These are phyloP conservation scores for Eriocheir sinensis DNA, from an alignment of 1,140 invertebrate genomes.

Conservation along the genomic window DNA sequence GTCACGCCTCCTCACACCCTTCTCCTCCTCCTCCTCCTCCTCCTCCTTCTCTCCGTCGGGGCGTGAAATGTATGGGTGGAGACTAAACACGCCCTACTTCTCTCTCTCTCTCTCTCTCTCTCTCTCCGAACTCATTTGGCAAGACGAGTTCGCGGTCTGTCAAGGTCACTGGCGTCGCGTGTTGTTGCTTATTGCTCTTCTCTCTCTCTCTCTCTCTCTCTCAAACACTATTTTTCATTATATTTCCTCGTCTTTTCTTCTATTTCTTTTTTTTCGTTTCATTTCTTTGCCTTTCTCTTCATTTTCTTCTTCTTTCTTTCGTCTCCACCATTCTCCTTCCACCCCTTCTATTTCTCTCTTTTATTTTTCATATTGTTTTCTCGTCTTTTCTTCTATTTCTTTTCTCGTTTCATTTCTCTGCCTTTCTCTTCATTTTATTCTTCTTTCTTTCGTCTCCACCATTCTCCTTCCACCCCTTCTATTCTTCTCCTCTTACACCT, in stretches of 20 bases:
- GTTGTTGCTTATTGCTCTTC: not conserved
- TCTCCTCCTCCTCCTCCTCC: not conserved
- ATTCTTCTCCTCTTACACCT: too few relatives aligned
- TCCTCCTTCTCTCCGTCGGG: not conserved
- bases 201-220: too few relatives aligned
- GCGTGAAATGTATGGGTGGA: not conserved
- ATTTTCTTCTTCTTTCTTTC: not conserved
- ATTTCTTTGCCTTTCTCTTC: too few relatives aligned
- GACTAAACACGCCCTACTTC: not conserved
- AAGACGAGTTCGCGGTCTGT: not conserved
- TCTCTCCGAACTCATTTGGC: not conserved
- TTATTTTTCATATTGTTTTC: not conserved
- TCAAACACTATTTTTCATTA: not conserved
- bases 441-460: not conserved
- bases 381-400: not conserved
- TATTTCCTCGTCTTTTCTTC: not conserved
- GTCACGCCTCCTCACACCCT: not conserved
- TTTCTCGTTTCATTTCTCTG: not conserved
- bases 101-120: conserved; percentile 10
- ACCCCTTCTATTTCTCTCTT: not conserved
- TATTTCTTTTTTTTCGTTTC: not conserved
- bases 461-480: too few relatives aligned
- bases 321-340: not conserved
- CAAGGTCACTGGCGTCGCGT: not conserved
- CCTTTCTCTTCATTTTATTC: not conserved